Percentiles rank a stretch among this genome's conserved stretches.
These are phyloP conservation scores for Rapana venosa DNA, from an alignment of 2,888 invertebrate species.

Conservation along the genomic window DNA sequence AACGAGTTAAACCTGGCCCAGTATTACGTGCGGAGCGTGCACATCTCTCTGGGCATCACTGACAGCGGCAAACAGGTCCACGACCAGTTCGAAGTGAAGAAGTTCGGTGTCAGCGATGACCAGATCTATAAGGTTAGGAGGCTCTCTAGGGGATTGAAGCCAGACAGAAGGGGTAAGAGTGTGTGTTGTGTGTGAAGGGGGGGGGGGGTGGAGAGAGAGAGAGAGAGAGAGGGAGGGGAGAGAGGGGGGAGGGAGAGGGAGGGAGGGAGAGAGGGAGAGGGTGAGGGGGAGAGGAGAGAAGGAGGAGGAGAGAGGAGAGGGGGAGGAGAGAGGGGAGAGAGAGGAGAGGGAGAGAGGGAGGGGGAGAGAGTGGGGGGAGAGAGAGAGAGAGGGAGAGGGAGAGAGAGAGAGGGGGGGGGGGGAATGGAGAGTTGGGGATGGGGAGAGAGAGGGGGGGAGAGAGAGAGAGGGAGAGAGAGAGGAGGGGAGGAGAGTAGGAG, in stretches of 20 bases:
- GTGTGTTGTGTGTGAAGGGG: too few species aligned
- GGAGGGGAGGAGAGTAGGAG: too few species aligned
- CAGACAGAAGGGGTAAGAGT: too few species aligned
- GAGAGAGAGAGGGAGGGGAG: too few species aligned
- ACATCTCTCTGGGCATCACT: constrained; percentile 21
- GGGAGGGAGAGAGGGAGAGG: too few species aligned
- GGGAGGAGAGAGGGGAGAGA: not conserved
- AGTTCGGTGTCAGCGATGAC: constrained; percentile 27
- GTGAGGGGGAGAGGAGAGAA: too few species aligned
- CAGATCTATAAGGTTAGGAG: constrained; percentile 8
- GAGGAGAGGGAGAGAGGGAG: not conserved
- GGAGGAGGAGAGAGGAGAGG: not conserved
- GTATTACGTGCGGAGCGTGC: constrained; percentile 22
- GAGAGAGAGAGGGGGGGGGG: not conserved
- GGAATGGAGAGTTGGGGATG: not conserved
- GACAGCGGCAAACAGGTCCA: constrained; percentile 25
- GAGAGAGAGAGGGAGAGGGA: too few species aligned
- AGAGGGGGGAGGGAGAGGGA: too few species aligned
- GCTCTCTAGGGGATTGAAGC: too few species aligned
- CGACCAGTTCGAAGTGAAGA: constrained; percentile 5
- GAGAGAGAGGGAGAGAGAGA: not conserved
- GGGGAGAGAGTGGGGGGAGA: too few species aligned
- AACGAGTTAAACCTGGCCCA: constrained; percentile 20
- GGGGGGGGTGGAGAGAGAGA: too few species aligned
- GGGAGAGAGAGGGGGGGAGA: not conserved